These are phyloP conservation scores for Triplophysa dalaica DNA, from an alignment of 2,113 vertebrate genomes.

Conservation along the genomic window DNA sequence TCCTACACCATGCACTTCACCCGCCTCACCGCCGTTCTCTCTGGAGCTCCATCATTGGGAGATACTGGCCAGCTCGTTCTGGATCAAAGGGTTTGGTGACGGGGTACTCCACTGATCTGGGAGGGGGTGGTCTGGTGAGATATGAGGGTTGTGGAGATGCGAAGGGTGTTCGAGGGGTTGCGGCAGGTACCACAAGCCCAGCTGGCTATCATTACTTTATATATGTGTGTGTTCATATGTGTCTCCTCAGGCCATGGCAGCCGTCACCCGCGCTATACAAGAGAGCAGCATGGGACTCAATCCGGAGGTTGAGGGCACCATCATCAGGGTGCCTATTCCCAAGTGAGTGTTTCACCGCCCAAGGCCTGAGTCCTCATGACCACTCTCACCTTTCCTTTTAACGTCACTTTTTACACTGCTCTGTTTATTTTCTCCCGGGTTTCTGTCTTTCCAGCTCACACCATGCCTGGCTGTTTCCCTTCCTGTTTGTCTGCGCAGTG, in stretches of 20 bases:
- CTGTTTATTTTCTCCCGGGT: conserved; percentile 23
- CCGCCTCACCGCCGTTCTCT: conserved; percentile 47
- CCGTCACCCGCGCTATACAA: conserved; percentile 85
- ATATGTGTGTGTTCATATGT: conserved; percentile 69
- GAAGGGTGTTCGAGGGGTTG: conserved; percentile 80
- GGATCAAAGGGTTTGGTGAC: conserved; percentile 83
- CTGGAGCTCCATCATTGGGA: conserved; percentile 61
- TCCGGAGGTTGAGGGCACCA: conserved; percentile 88
- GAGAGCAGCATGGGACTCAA: conserved; percentile 96
- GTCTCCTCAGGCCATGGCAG: conserved; percentile 82
- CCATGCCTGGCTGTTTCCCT: not conserved
- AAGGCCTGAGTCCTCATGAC: conserved; percentile 19
- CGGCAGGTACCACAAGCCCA: conserved; percentile 71
- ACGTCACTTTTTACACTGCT: conserved; percentile 10
- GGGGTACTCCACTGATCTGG: conserved; percentile 69
- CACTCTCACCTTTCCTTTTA: conserved; percentile 40
- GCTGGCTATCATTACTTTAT: conserved; percentile 86
- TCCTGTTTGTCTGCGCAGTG: not conserved
- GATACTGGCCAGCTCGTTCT: conserved; percentile 64
- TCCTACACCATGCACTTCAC: conserved; percentile 56
- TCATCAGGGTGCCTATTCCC: conserved; percentile 92
- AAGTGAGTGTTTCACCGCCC: conserved; percentile 80
- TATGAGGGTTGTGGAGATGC: conserved; percentile 57
- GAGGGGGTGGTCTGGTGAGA: conserved; percentile 14
- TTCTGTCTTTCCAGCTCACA: conserved; percentile 19